Base-by-base conservation (phyloP, 1,140 invertebrate species). In the Pomacea maculata region DNA sequence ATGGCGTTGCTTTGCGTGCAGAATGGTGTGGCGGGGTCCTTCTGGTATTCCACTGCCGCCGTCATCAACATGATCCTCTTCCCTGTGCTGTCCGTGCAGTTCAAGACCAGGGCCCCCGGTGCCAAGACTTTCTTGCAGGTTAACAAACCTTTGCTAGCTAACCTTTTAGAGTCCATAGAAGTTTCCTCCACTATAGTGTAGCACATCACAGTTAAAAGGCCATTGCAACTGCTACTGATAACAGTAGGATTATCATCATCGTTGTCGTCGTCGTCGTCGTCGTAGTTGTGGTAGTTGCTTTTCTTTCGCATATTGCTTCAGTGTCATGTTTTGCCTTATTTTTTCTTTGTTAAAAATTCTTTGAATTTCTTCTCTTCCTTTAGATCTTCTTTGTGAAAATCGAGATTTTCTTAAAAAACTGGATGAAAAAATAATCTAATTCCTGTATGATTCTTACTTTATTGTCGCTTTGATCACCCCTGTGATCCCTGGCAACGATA, bases 61-160 rank as follows among this genome's bases (percentile, higher is more conserved):
- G 87, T 88, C n/a, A 81, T 90, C 71, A 91, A 92, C 85, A 90
- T 91, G 64, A 87, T 91, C 70, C 83, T 92, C 45, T 92, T 92
- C 76, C 87, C 90, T n/a, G 87, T 91, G 67, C 83, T 89, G n/a
- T 89, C 88, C 0, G 85, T 88, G 15, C 85, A 89, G 77, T 83
- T 91, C 52, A 90, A 90, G 79, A 89, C 89, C 7, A 79, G 88
- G 81, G 90, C 90, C n/a, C 91, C 91, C 3, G 90, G 90, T 21
- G 90, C 90, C 25, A 90, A 91, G 80, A 91, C 91, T 6, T 91
- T 87, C 81, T 83, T 91, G 67, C 88, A 89, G 88, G 88, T 88
- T 83, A 78, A 34, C 52, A 45, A 45, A 0, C 2, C 34, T 45
- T 45, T 6, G 17, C 14, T 3, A 75, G 17, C 52, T 34, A 14